These are phyloP conservation scores for Noctua fimbriata DNA, from an alignment of 2,888 invertebrate genomes.

Conservation along the genomic window DNA sequence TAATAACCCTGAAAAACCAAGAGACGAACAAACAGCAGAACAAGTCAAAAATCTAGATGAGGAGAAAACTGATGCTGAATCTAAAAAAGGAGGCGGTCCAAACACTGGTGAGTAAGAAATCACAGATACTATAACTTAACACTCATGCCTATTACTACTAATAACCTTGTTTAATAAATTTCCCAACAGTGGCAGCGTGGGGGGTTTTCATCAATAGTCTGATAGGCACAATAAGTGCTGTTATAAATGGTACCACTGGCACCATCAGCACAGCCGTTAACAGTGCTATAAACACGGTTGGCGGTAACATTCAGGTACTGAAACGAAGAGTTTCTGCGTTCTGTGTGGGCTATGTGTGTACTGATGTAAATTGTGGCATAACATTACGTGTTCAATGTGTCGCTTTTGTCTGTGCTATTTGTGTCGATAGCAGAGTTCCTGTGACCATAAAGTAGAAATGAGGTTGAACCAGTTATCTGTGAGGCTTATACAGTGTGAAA, in stretches of 20 bases:
- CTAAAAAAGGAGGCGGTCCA: conserved; percentile 52
- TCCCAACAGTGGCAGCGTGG: conserved; percentile 81
- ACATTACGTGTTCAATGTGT: conserved; percentile 35
- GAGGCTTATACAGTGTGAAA: background rate
- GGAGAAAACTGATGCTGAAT: conserved; percentile 35
- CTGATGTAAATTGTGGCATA: conserved; percentile 33
- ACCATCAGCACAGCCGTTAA: conserved; percentile 81
- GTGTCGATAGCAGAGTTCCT: background rate
- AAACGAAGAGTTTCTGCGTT: conserved; percentile 11
- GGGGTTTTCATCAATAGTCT: conserved; percentile 81
- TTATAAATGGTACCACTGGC: conserved; percentile 79
- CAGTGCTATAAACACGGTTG: conserved; percentile 83
- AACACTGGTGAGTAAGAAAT: conserved; percentile 45
- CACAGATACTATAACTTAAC: background rate
- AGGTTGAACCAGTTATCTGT: background rate
- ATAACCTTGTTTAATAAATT: conserved; percentile 29
- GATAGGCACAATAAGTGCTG: conserved; percentile 83
- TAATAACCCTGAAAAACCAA: conserved; percentile 64
- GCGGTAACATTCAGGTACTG: conserved; percentile 85
- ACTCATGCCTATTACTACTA: background rate
- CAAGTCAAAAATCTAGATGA: conserved; percentile 29
- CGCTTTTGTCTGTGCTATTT: conserved; percentile 40
- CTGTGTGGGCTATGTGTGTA: conserved; percentile 31
- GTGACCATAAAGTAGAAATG: background rate
- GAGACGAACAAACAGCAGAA: conserved; percentile 41